A percentile compares a stretch with the other conserved stretches of the same genome.
Evolutionary conservation across 2,888 invertebrate species (phyloP).

Genomic region (Meghimatium bilineatum): DNA sequence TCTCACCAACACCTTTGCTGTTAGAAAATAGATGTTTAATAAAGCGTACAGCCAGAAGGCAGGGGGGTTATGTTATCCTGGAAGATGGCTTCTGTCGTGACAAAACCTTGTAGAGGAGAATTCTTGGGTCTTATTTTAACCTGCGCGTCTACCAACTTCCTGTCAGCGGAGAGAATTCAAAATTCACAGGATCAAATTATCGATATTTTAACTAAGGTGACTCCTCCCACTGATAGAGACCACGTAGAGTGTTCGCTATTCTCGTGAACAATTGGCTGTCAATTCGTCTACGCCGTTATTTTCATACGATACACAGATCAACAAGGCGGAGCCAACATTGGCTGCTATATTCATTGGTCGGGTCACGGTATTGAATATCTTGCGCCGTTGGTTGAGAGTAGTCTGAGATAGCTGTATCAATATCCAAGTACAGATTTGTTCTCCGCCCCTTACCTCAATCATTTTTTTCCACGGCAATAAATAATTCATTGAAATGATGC

Average conservation of each 20-base stretch:
- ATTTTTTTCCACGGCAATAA: background rate
- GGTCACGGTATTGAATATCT: background rate
- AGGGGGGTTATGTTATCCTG: background rate
- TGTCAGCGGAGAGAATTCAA: background rate
- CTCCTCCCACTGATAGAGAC: background rate
- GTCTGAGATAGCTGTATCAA: background rate
- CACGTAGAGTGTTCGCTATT: background rate
- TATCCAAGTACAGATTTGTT: background rate
- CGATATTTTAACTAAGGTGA: background rate
- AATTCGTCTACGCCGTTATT: background rate
- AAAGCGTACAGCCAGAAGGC: background rate
- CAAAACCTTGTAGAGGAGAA: background rate
- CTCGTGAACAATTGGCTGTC: background rate
- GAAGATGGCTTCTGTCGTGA: background rate
- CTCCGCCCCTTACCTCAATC: background rate
- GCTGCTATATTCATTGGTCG: background rate
- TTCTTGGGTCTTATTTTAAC: background rate
- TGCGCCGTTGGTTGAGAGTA: background rate
- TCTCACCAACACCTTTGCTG: background rate
- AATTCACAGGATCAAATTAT: background rate
- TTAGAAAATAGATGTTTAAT: slow-evolving; percentile 1
- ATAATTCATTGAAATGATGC: background rate
- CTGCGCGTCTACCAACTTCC: background rate
- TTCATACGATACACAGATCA: background rate
- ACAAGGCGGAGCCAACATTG: background rate